phyloP scores from a whole-genome alignment of 2,113 vertebrate genomes.

The Emydocephalus ijimae region DNA sequence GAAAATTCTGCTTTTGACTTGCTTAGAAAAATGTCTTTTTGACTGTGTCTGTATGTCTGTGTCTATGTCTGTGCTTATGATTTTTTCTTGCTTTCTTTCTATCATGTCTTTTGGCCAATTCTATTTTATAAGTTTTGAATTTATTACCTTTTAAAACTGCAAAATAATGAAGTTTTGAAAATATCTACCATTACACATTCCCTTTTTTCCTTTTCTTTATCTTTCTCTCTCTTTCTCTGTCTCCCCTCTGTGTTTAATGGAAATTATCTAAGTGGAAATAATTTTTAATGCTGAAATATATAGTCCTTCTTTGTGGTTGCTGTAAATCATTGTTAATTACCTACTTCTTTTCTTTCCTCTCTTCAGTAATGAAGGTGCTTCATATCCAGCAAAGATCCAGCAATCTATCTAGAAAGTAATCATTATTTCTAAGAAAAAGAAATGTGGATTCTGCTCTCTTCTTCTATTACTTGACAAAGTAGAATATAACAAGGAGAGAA shows the following conservation, averaged over 20 bases:
- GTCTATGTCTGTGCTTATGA: neutral
- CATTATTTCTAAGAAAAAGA: conserved; percentile 29
- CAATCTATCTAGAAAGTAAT: conserved; percentile 45
- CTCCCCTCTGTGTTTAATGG: neutral
- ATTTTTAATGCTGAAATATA: conserved; percentile 11
- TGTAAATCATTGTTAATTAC: conserved; percentile 39
- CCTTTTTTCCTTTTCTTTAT: neutral
- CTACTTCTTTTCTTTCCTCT: conserved; percentile 51
- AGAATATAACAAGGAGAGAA: conserved; percentile 5
- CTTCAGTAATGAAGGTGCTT: conserved; percentile 45
- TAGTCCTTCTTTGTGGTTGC: conserved; percentile 35
- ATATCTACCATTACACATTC: neutral
- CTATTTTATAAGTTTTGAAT: neutral
- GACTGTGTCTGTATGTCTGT: neutral
- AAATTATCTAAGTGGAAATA: neutral
- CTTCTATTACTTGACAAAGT: conserved; percentile 10
- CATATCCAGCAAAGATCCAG: conserved; percentile 45
- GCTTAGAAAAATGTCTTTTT: neutral
- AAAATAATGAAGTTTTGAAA: neutral
- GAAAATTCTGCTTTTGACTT: neutral
- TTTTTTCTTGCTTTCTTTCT: neutral
- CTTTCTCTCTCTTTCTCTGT: no score
- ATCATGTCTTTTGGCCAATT: neutral
- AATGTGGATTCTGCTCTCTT: conserved; percentile 38
- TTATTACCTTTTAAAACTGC: neutral